These are phyloP conservation scores for Callyntrura sp. DNA, from an alignment of 2,888 invertebrate species.

Conservation along the genomic window DNA sequence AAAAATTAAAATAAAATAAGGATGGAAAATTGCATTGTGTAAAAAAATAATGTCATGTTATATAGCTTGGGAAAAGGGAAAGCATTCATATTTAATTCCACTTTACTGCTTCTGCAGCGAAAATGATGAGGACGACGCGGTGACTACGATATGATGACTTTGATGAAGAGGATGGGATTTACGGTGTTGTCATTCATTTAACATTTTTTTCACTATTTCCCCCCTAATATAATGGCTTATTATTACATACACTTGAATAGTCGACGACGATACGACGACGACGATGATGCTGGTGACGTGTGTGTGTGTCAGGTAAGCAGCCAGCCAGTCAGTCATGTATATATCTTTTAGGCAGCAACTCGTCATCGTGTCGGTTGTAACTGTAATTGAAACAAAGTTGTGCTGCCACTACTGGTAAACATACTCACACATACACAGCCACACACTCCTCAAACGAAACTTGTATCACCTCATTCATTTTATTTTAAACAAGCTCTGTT, in stretches of 20 bases:
- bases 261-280: not conserved
- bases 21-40: conserved; percentile 60
- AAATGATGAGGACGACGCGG: not conserved
- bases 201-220: conserved; percentile 39
- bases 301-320: conserved; percentile 36
- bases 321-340: conserved; percentile 19
- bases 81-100: conserved; percentile 57
- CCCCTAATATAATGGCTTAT: conserved; percentile 8
- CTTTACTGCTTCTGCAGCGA: conserved; percentile 2
- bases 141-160: conserved; percentile 52
- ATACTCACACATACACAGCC: not conserved
- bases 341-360: not conserved
- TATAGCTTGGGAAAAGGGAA: conserved; percentile 63
- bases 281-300: conserved; percentile 19
- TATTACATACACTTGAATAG: conserved; percentile 16
- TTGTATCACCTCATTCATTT: conserved; percentile 38
- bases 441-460: conserved; percentile 21
- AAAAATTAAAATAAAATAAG: conserved; percentile 67
- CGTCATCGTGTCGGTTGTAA: conserved; percentile 41
- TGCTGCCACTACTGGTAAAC: conserved; percentile 11
- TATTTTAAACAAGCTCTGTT: conserved; percentile 43
- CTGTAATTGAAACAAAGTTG: conserved; percentile 62
- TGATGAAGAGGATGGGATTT: conserved; percentile 68
- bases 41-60: conserved; percentile 12
- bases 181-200: conserved; percentile 52